phyloP scores from a whole-genome alignment of 2,797 vertebrate species.

The Gymnothorax javanicus region DNA sequence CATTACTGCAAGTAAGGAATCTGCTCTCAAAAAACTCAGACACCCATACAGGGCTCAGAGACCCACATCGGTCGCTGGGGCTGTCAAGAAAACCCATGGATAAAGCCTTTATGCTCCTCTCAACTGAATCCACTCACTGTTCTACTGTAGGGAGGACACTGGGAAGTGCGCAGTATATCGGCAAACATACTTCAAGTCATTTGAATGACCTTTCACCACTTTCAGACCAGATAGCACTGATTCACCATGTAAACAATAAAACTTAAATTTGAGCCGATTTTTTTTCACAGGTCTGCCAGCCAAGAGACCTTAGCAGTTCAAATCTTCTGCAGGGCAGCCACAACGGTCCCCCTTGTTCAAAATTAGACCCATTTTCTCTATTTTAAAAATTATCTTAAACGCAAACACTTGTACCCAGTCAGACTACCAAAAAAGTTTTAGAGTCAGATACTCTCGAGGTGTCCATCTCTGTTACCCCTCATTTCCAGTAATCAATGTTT shows the following conservation, averaged over 20 bases:
- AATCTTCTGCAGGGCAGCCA: background rate
- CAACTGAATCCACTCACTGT: background rate
- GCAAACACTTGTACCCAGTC: background rate
- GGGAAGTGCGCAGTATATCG: background rate
- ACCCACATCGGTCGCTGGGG: background rate
- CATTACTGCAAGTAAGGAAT: background rate
- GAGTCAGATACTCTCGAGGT: background rate
- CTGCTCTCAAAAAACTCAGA: background rate
- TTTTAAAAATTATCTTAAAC: background rate
- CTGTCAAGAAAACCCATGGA: background rate
- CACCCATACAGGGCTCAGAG: background rate
- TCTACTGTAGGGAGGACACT: background rate
- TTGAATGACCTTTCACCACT: background rate
- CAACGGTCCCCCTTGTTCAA: conserved; percentile 4
- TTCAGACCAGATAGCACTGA: background rate
- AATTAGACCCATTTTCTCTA: background rate
- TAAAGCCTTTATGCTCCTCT: background rate
- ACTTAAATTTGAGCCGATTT: background rate
- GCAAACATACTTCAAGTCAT: background rate
- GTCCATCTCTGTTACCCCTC: background rate
- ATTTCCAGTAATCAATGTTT: background rate
- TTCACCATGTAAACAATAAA: background rate
- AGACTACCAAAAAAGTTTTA: conserved; percentile 2
- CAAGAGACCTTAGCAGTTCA: background rate
- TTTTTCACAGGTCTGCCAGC: background rate